Percentiles rank a stretch among this genome's conserved stretches.
phyloP scores from a whole-genome alignment of 2,113 vertebrate species.

The Sitta europaea region DNA sequence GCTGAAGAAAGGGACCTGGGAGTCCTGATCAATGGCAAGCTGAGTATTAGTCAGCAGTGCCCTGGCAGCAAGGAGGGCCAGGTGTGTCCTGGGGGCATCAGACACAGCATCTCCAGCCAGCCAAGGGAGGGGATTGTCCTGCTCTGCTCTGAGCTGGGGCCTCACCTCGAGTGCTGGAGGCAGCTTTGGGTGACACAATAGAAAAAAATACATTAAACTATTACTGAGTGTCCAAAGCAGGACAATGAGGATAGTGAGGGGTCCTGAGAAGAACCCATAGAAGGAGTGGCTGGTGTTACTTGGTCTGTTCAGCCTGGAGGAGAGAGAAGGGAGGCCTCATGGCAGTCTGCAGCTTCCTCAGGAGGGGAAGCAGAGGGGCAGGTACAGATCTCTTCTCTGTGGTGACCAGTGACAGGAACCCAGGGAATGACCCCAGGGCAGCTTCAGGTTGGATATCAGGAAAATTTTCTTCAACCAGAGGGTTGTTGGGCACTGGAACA shows the following conservation, averaged over 20 bases:
- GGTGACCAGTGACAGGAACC: neutral
- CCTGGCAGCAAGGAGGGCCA: neutral
- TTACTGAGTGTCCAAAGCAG: neutral
- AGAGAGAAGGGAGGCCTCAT: neutral
- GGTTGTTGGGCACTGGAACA: accelerated
- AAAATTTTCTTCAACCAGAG: neutral
- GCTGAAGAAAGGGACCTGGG: neutral
- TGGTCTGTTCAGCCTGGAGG: neutral
- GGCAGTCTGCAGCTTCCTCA: accelerated
- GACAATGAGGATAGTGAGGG: neutral
- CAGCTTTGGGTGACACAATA: neutral
- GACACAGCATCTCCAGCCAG: accelerated
- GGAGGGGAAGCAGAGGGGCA: neutral
- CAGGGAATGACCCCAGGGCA: accelerated
- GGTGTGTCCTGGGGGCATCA: accelerated
- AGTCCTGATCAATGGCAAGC: accelerated
- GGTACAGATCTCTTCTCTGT: neutral
- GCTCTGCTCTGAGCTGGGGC: accelerated
- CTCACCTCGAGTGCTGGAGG: accelerated
- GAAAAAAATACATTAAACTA: neutral
- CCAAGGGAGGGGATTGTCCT: neutral
- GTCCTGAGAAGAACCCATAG: neutral
- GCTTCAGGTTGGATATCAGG: neutral
- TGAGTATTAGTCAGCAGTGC: neutral
- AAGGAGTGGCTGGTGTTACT: neutral